A percentile compares a stretch with the other conserved stretches of the same genome.
Evolutionary conservation across 2,888 invertebrate genomes (phyloP).

Genomic region (Macropis europaea): DNA sequence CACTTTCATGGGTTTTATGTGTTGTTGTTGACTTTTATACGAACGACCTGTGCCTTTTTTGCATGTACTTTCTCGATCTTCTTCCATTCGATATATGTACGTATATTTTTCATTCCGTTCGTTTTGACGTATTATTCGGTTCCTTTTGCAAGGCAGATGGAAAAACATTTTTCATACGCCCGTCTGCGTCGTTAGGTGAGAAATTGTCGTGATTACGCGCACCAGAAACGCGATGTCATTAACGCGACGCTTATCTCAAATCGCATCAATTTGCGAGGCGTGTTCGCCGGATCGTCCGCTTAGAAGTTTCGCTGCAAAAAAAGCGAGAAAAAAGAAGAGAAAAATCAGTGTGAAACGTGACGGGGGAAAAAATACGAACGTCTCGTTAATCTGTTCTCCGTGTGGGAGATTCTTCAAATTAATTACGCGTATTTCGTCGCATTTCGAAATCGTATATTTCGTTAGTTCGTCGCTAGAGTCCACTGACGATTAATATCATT

Average conservation of each 20-base stretch:
- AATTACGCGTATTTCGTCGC: slow-evolving; percentile 22
- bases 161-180: too few species aligned
- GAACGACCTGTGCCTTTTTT: neutral
- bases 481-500: neutral
- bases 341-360: neutral
- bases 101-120: too few species aligned
- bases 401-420: slow-evolving; percentile 5
- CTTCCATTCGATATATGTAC: too few species aligned
- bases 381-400: slow-evolving; percentile 32
- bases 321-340: too few species aligned
- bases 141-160: too few species aligned
- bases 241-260: slow-evolving; percentile 49
- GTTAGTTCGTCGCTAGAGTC: neutral
- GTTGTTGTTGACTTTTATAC: neutral
- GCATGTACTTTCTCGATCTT: too few species aligned
- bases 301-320: slow-evolving; percentile 3
- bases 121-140: neutral
- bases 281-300: slow-evolving; percentile 22
- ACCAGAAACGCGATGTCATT: slow-evolving; percentile 47
- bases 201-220: slow-evolving; percentile 32
- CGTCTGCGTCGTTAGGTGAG: too few species aligned
- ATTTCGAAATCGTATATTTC: neutral
- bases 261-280: slow-evolving; percentile 48
- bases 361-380: slow-evolving; percentile 5
- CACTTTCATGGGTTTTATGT: slow-evolving; percentile 7